Conservation (phyloP, 2,113 vertebrate genomes). For the Ptilonorhynchus violaceus region DNA sequence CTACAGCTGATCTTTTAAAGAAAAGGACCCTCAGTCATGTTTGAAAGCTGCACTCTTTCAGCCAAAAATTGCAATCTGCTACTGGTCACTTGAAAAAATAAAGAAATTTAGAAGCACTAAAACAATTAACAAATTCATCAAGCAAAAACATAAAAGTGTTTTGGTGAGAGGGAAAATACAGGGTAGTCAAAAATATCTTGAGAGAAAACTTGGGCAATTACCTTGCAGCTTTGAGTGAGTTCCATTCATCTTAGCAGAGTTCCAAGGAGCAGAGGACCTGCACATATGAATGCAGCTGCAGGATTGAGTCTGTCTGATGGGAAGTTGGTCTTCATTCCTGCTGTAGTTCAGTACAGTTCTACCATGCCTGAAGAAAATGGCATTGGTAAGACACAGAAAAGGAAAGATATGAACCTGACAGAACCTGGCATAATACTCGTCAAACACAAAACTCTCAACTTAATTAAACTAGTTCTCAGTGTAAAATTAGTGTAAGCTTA, state of each 20-base stretch:
- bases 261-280: neutral
- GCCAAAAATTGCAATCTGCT: neutral
- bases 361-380: neutral
- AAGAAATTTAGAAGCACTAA: neutral
- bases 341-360: neutral
- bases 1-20: neutral
- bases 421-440: neutral
- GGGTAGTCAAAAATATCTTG: neutral
- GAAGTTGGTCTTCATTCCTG: neutral
- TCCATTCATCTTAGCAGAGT: neutral
- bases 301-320: neutral
- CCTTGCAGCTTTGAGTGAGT: neutral
- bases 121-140: neutral
- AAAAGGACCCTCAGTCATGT: neutral
- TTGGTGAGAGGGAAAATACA: neutral
- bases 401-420: neutral
- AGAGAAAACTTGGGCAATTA: neutral
- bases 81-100: neutral
- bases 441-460: neutral
- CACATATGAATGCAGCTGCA: fast-evolving
- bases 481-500: neutral
- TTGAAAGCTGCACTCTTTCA: neutral
- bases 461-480: neutral
- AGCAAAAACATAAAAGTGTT: neutral
- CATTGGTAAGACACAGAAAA: neutral